These are phyloP conservation scores for Camelus bactrianus DNA, from an alignment of 2,113 vertebrate genomes.

Conservation along the genomic window DNA sequence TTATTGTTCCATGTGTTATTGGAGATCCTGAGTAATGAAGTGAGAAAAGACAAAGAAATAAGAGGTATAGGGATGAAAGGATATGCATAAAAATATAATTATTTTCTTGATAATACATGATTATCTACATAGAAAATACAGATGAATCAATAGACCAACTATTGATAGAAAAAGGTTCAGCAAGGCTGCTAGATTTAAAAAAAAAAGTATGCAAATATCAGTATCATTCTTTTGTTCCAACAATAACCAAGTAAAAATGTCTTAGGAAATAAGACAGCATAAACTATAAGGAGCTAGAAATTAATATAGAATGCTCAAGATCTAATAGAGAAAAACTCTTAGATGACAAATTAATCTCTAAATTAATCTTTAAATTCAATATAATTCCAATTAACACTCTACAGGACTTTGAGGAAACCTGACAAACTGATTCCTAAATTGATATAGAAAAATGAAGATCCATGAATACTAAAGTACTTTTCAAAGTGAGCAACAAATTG, in stretches of 20 bases:
- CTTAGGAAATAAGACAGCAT: background rate
- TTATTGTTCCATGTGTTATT: background rate
- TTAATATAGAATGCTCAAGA: slow-evolving; percentile 6
- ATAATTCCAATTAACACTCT: slow-evolving; percentile 3
- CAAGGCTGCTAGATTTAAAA: background rate
- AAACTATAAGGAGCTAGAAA: background rate
- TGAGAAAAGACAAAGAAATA: background rate
- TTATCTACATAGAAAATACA: background rate
- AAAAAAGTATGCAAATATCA: slow-evolving; percentile 10
- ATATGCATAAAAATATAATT: slow-evolving; percentile 15
- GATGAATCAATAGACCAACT: background rate
- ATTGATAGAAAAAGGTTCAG: background rate
- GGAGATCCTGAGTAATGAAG: background rate
- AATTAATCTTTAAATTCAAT: background rate
- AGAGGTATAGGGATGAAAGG: background rate
- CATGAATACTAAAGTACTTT: background rate
- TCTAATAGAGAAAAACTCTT: slow-evolving; percentile 7
- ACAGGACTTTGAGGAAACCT: background rate
- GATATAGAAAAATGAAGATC: background rate
- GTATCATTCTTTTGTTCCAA: background rate
- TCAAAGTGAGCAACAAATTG: background rate
- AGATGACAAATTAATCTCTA: background rate
- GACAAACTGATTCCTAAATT: background rate
- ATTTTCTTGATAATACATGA: background rate
- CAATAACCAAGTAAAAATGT: background rate